Conservation (phyloP, 2,113 vertebrate species). For the Eubucco bourcierii region DNA sequence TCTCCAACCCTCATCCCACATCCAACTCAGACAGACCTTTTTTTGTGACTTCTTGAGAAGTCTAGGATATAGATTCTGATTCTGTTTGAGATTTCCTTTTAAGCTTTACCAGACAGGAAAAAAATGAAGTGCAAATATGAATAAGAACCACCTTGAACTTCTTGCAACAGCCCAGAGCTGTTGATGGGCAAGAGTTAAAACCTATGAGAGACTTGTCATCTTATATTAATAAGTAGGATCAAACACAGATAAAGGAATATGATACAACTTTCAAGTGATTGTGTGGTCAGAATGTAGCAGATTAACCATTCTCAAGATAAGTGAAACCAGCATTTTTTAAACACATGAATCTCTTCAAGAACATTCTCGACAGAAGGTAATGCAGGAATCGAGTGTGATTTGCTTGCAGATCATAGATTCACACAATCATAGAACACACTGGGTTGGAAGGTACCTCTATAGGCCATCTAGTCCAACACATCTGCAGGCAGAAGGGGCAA, state of each 20-base stretch:
- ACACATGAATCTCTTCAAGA: background rate
- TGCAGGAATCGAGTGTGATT: background rate
- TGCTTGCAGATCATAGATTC: background rate
- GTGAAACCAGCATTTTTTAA: background rate
- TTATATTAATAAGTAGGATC: background rate
- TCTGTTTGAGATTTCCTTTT: background rate
- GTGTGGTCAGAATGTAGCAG: background rate
- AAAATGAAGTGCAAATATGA: background rate
- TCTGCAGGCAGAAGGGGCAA: no score
- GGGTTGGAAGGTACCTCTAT: no score
- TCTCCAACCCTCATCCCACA: background rate
- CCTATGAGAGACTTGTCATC: background rate
- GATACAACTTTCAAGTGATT: background rate
- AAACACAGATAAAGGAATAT: background rate
- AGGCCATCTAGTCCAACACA: no score
- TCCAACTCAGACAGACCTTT: background rate
- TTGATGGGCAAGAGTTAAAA: background rate
- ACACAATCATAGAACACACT: no score
- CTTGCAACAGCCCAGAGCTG: background rate
- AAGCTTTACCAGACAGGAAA: background rate
- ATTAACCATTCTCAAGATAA: background rate
- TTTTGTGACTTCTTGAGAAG: background rate
- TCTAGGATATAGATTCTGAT: background rate
- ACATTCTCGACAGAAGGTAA: background rate
- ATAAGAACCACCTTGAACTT: background rate